Percentiles rank a stretch among this genome's conserved stretches.
phyloP scores from a whole-genome alignment of 2,888 invertebrate genomes.

The Catocala sponsa region DNA sequence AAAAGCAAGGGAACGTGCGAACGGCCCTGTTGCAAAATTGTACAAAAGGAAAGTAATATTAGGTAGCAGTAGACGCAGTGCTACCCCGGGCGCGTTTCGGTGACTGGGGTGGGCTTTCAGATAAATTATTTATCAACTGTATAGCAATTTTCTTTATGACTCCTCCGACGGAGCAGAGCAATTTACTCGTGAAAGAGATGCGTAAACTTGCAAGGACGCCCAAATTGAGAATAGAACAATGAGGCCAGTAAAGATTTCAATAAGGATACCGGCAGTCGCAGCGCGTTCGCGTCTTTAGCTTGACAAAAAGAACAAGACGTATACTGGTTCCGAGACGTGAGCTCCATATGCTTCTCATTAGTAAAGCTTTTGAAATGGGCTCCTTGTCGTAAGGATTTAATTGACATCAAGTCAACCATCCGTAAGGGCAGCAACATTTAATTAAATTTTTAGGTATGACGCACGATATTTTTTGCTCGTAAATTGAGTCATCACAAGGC shows the following conservation, averaged over 20 bases:
- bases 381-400: slow-evolving; percentile 72
- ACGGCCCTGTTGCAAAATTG: slow-evolving; percentile 87
- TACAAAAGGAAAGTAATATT: slow-evolving; percentile 88
- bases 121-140: slow-evolving; percentile 89
- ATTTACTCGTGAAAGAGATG: slow-evolving; percentile 87
- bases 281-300: slow-evolving; percentile 37
- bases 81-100: slow-evolving; percentile 82
- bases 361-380: slow-evolving; percentile 67
- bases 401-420: slow-evolving; percentile 69
- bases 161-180: slow-evolving; percentile 87
- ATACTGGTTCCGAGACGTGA: slow-evolving; percentile 50
- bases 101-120: slow-evolving; percentile 87
- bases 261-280: slow-evolving; percentile 62
- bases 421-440: slow-evolving; percentile 58
- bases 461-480: slow-evolving; percentile 52
- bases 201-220: slow-evolving; percentile 86
- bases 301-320: slow-evolving; percentile 46
- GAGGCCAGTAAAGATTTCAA: slow-evolving; percentile 80
- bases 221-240: slow-evolving; percentile 83
- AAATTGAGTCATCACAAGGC: slow-evolving; percentile 52
- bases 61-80: slow-evolving; percentile 81
- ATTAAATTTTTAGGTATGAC: slow-evolving; percentile 65
- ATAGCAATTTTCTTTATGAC: slow-evolving; percentile 89
- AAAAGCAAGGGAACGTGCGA: slow-evolving; percentile 87
- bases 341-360: slow-evolving; percentile 75